Evolutionary conservation across 2,888 invertebrate genomes (phyloP), one percentile per base, ranked within the genome.

Genomic region (Gymnosoma rotundatum): DNA sequence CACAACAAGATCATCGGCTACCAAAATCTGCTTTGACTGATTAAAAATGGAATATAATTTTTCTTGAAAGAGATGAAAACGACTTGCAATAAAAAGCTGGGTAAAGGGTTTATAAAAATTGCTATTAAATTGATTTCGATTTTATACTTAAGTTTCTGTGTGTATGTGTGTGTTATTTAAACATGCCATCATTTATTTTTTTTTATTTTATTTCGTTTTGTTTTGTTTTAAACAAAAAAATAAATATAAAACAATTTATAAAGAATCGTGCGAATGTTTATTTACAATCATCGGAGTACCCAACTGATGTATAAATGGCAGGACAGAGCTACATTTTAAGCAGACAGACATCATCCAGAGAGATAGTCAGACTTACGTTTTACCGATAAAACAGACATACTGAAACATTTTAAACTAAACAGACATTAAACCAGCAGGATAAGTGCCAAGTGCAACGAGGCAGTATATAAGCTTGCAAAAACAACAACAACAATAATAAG

Each of bases 201-300:
- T 36, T 36, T 20, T 52, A 54, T 72, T 67, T 61, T 54, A n/a
- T n/a, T n/a, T n/a, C n/a, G n/a, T n/a, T n/a, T 81, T 25, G 38
- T 63, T 61, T 73, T 73, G 48, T 38, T 81, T 25, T 50, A 64
- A 61, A 21, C 63, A 64, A 82, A 48, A n/a, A 76, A 63, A 72
- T 60, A 76, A 63, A 78, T 60, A 32, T 81, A 78, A 88, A 86
- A 84, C 86, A 87, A 86, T 87, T 88, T 87, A 88, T 79, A 84
- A 69, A 86, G 87, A 88, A 88, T 86, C 89, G 88, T 89, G 89
- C 88, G 89, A 89, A 88, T 89, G 86, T 89, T 88, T 89, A 87
- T 86, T 88, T 82, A 83, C 83, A 74, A 61, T 58, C 66, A 66
- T 60, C 66, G 60, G 79, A 63, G 56, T 73, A 72, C 45, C 42